Percentiles rank a stretch among this genome's conserved stretches.
Evolutionary conservation across 2,888 invertebrate genomes (phyloP).

Genomic region (Anthrax anthrax): DNA sequence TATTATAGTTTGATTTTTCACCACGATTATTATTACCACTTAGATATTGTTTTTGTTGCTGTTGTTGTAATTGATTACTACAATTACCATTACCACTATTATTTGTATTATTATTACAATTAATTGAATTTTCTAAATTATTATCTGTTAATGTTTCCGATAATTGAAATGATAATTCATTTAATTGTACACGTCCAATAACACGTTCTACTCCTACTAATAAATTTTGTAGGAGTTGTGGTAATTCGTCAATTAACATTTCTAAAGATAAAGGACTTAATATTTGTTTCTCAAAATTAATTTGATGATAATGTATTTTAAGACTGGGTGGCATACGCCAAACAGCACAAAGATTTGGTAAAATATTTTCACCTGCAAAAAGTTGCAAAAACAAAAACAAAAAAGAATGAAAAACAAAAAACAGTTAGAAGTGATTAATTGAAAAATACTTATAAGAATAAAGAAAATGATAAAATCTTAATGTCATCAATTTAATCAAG

Average conservation of each 20-base stretch:
- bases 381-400: too few relatives aligned
- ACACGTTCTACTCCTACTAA: slow-evolving; percentile 54
- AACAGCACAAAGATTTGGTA: slow-evolving; percentile 25
- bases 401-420: neutral
- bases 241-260: slow-evolving; percentile 39
- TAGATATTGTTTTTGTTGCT: slow-evolving; percentile 6
- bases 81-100: neutral
- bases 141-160: slow-evolving; percentile 18
- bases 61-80: too few relatives aligned
- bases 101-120: slow-evolving; percentile 12
- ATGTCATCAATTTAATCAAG: too few relatives aligned
- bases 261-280: slow-evolving; percentile 31
- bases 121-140: slow-evolving; percentile 9
- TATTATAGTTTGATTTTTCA: neutral
- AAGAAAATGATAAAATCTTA: too few relatives aligned
- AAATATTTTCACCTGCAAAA: slow-evolving; percentile 19
- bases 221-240: slow-evolving; percentile 48
- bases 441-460: slow-evolving; percentile 20
- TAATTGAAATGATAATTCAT: slow-evolving; percentile 47
- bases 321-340: slow-evolving; percentile 23
- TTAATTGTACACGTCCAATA: slow-evolving; percentile 50
- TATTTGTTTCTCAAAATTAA: slow-evolving; percentile 25
- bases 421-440: slow-evolving; percentile 14
- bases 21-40: too few relatives aligned
- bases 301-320: slow-evolving; percentile 23